phyloP scores from a whole-genome alignment of 2,113 vertebrate genomes.

The Sarotherodon lohbergeri region DNA sequence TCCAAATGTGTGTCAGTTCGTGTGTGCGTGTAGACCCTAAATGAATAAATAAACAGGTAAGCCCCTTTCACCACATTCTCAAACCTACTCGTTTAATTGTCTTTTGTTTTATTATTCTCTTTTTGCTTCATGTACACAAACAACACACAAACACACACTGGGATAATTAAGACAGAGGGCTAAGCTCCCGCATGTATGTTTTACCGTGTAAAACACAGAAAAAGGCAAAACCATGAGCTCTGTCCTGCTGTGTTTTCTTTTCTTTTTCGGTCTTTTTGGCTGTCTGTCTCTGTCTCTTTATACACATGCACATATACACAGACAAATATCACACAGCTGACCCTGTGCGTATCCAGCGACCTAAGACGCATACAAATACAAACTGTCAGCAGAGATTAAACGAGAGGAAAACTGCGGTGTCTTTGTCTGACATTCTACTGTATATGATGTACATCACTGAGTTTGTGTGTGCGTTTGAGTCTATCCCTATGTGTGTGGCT shows the following conservation, averaged over 20 bases:
- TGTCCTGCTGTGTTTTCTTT: neutral
- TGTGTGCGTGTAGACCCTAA: neutral
- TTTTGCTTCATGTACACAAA: neutral
- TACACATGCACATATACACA: neutral
- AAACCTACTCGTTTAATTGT: neutral
- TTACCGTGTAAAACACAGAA: neutral
- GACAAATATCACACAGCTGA: neutral
- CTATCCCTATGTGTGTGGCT: neutral
- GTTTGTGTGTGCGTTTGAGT: neutral
- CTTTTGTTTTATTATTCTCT: neutral
- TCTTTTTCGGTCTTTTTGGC: neutral
- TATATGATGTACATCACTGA: neutral
- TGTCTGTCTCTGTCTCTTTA: neutral
- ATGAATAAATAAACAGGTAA: slow-evolving; percentile 22
- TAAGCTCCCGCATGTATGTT: neutral
- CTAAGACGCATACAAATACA: neutral
- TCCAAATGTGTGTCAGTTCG: slow-evolving; percentile 20
- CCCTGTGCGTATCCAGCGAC: neutral
- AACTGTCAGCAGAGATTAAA: neutral
- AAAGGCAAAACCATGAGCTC: neutral
- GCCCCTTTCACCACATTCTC: neutral
- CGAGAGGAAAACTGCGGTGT: neutral
- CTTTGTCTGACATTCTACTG: neutral
- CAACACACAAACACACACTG: neutral
- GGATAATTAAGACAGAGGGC: neutral